phyloP scores from a whole-genome alignment of 2,113 vertebrate species.

The Erinaceus europaeus region DNA sequence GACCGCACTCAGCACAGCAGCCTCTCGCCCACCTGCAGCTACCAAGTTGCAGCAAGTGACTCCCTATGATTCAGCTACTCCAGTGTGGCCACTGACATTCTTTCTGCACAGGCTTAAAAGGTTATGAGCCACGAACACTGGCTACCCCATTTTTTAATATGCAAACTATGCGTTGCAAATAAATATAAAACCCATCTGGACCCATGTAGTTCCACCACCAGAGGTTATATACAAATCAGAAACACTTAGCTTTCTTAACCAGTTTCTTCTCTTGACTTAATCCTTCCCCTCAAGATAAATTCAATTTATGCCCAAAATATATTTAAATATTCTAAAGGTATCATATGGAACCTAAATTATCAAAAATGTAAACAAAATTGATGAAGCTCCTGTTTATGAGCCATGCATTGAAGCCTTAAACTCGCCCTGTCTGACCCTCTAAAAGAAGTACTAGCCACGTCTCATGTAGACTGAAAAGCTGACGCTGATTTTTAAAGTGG shows the following conservation, averaged over 20 bases:
- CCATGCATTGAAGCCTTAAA: slow-evolving; percentile 3
- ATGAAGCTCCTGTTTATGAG: slow-evolving; percentile 16
- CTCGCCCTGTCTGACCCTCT: slow-evolving; percentile 47
- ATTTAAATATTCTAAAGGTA: slow-evolving; percentile 56
- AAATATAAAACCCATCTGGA: neutral
- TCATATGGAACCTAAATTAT: slow-evolving; percentile 20
- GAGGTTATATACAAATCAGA: neutral
- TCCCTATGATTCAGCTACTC: neutral
- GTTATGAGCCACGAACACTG: neutral
- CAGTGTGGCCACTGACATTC: neutral
- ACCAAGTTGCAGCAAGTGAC: too few relatives aligned
- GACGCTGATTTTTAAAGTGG: neutral
- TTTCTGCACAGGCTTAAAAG: neutral
- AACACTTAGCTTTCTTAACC: neutral
- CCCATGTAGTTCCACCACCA: neutral
- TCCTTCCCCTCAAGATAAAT: slow-evolving; percentile 18
- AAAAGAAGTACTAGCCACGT: neutral
- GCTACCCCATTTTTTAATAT: neutral
- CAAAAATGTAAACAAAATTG: slow-evolving; percentile 63
- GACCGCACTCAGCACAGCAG: neutral
- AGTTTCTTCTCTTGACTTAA: slow-evolving; percentile 22
- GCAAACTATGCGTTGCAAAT: neutral
- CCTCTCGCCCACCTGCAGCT: too few relatives aligned
- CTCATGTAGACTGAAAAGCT: neutral
- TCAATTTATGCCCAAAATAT: slow-evolving; percentile 65